Evolutionary conservation across 2,888 invertebrate genomes (phyloP).

Genomic region (Drosophila fulvimacula): DNA sequence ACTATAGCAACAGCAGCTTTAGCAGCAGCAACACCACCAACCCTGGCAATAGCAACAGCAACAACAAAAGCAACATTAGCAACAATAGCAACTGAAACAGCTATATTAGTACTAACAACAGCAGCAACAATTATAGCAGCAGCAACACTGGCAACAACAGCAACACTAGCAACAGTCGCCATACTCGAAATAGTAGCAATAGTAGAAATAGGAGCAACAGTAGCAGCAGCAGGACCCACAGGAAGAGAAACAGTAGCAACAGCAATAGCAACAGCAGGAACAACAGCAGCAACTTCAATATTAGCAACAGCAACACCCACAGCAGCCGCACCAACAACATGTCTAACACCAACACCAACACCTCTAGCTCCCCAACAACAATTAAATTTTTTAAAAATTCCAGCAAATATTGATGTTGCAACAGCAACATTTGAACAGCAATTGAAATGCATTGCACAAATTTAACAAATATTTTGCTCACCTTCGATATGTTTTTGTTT

Average conservation of each 20-base stretch:
- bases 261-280: no score
- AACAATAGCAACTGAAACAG: background rate
- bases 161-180: no score
- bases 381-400: background rate
- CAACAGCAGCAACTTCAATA: no score
- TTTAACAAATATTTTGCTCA: conserved; percentile 41
- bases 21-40: conserved; percentile 7
- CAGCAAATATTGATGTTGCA: background rate
- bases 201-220: no score
- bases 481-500: conserved; percentile 19
- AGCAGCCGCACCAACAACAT: background rate
- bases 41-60: background rate
- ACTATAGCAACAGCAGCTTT: conserved; percentile 10
- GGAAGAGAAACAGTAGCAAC: no score
- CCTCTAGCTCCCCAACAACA: background rate
- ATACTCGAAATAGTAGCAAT: no score
- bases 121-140: conserved; percentile 1
- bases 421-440: conserved; percentile 16
- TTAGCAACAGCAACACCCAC: background rate
- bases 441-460: conserved; percentile 36
- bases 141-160: background rate
- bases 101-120: background rate
- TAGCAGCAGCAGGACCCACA: no score
- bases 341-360: no score
- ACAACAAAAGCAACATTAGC: background rate